Evolutionary conservation across 2,797 vertebrate species (phyloP).

Genomic region (Steatocranus sp.): DNA sequence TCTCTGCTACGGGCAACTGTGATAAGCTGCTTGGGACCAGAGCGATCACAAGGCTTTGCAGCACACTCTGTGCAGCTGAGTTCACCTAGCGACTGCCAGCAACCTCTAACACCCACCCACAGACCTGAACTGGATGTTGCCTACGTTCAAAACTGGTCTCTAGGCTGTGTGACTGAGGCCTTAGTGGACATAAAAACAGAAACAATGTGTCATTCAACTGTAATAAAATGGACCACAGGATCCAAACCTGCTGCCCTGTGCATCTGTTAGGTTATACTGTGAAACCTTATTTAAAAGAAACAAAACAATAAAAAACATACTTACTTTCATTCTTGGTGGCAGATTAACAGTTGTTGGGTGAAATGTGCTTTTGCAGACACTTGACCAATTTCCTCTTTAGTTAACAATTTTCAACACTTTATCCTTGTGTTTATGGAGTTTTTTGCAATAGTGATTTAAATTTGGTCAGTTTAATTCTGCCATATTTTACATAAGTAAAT

Average conservation of each 20-base stretch:
- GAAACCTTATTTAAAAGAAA: not conserved
- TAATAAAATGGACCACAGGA: not conserved
- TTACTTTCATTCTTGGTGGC: no score
- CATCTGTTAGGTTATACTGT: not conserved
- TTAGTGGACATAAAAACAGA: not conserved
- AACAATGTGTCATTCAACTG: accelerated
- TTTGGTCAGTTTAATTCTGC: not conserved
- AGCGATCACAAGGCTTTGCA: not conserved
- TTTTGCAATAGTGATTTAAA: not conserved
- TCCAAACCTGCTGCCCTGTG: not conserved
- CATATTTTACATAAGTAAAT: not conserved
- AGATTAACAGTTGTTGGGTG: not conserved
- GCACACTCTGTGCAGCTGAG: not conserved
- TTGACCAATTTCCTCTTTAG: not conserved
- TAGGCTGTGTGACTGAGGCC: not conserved
- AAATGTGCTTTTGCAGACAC: not conserved
- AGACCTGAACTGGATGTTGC: not conserved
- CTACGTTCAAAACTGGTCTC: accelerated
- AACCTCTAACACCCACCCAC: accelerated
- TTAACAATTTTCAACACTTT: not conserved
- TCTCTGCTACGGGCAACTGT: not conserved
- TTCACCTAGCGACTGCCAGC: not conserved
- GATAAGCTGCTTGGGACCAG: not conserved
- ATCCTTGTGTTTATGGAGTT: not conserved
- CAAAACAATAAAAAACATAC: not conserved